Conservation (phyloP, 2,113 vertebrate species). For the Xiphophorus maculatus region DNA sequence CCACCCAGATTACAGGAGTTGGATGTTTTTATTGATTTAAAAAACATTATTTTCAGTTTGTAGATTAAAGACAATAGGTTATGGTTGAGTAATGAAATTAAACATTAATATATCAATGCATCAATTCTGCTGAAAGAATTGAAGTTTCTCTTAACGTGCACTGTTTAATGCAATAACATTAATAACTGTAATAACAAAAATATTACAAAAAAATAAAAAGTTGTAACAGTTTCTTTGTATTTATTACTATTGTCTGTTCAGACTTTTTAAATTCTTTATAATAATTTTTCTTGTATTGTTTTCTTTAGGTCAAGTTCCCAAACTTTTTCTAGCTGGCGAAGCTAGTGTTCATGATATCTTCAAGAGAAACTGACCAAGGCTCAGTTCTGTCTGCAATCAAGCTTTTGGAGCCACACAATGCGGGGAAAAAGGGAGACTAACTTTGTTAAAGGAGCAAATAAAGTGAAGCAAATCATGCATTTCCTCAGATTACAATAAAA, state of each 20-base stretch:
- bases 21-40: background rate
- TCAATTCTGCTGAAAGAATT: no score
- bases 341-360: slow-evolving; percentile 63
- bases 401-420: slow-evolving; percentile 25
- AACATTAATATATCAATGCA: no score
- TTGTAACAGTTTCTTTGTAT: background rate
- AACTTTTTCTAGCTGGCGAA: slow-evolving; percentile 80
- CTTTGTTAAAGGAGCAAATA: background rate
- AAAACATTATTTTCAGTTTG: background rate
- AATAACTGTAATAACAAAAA: no score
- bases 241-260: slow-evolving; percentile 3
- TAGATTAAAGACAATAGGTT: background rate
- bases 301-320: slow-evolving; percentile 71
- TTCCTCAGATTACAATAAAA: background rate
- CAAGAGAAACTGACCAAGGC: slow-evolving; percentile 6
- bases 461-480: background rate
- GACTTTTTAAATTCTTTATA: slow-evolving; percentile 20
- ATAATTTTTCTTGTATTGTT: slow-evolving; percentile 16
- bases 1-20: background rate
- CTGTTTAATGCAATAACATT: no score
- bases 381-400: slow-evolving; percentile 50
- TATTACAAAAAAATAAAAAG: background rate
- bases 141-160: no score
- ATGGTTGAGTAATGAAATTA: background rate
- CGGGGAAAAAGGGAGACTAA: no score